Evolutionary conservation across 2,797 vertebrate species (phyloP).

Genomic region (Pangasius krempfi): DNA sequence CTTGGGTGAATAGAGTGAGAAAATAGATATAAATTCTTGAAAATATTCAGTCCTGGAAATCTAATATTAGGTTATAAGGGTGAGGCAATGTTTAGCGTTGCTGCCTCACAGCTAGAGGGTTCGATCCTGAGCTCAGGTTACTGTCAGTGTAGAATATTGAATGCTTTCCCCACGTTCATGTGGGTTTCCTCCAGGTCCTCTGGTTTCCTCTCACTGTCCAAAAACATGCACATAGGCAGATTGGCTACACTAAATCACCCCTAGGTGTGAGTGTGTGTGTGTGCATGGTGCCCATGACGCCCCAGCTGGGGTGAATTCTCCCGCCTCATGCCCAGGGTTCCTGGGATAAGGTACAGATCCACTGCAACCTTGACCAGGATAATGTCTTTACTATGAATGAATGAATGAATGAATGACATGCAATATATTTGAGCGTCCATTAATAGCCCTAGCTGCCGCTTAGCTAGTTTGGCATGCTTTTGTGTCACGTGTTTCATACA

Average conservation of each 20-base stretch:
- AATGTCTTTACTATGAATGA: neutral
- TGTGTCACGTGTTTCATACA: neutral
- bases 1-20: neutral
- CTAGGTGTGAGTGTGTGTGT: neutral
- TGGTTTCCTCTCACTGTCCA: neutral
- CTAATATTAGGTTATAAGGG: neutral
- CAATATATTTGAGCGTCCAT: neutral
- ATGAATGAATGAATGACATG: too few species aligned
- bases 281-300: neutral
- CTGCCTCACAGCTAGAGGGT: neutral
- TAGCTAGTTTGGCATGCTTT: neutral
- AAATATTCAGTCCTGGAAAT: slow-evolving; percentile 2
- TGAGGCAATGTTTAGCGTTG: neutral
- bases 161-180: neutral
- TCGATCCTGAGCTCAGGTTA: neutral
- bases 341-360: neutral
- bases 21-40: neutral
- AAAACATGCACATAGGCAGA: neutral
- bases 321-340: neutral
- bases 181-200: neutral
- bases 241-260: neutral
- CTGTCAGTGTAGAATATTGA: neutral
- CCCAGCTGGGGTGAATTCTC: neutral
- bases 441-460: neutral
- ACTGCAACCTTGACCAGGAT: neutral